phyloP scores from a whole-genome alignment of 92 coral and sea anemone species.

The Palythoa grandis region DNA sequence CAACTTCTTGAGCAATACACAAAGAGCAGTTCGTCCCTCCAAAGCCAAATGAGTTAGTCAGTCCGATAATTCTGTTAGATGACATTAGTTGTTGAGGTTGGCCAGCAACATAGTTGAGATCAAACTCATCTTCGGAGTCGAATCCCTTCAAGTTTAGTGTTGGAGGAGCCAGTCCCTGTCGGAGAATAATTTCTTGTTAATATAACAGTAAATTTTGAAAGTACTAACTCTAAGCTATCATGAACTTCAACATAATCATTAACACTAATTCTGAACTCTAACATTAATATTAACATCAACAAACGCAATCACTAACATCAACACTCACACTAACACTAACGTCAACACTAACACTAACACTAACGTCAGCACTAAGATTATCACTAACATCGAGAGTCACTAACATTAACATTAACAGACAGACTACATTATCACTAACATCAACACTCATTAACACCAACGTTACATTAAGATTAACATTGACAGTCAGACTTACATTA shows the following conservation, averaged over 20 bases:
- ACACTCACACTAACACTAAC: too few relatives aligned
- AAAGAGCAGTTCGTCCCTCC: conserved; percentile 97
- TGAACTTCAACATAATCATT: not conserved
- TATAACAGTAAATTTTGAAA: not conserved
- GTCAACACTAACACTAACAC: too few relatives aligned
- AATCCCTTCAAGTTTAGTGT: conserved; percentile 87
- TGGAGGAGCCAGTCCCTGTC: conserved; percentile 87
- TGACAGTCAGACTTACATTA: too few relatives aligned
- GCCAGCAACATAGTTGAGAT: conserved; percentile 82
- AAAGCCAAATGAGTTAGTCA: conserved; percentile 96
- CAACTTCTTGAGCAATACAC: conserved; percentile 76
- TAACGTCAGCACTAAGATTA: not conserved
- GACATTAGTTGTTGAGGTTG: conserved; percentile 67
- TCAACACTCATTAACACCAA: too few relatives aligned
- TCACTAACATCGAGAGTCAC: too few relatives aligned
- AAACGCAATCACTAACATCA: too few relatives aligned
- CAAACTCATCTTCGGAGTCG: conserved; percentile 74
- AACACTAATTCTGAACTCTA: not conserved
- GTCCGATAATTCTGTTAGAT: conserved; percentile 67
- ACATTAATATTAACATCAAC: too few relatives aligned
- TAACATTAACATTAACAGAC: too few relatives aligned
- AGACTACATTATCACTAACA: too few relatives aligned
- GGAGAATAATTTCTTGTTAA: not conserved
- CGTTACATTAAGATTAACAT: too few relatives aligned
- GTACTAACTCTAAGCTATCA: not conserved